Conservation (phyloP, 2,888 invertebrate species). For the Choreutis nemorana region DNA sequence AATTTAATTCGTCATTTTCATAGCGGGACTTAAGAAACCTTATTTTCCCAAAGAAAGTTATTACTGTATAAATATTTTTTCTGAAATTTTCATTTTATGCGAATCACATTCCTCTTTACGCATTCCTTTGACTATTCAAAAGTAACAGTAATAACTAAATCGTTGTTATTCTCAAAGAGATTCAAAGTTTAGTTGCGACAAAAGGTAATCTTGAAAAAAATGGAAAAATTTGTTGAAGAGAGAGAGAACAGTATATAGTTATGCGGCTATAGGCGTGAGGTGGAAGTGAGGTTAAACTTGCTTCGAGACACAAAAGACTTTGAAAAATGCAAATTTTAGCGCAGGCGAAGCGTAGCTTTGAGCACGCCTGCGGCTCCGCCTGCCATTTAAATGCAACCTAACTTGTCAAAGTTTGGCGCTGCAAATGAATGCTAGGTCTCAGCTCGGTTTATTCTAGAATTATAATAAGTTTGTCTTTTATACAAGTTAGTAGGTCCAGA, state of each 20-base stretch:
- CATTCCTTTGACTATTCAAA: conserved; percentile 2
- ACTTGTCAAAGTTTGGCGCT: conserved; percentile 46
- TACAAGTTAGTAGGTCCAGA: neutral
- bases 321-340: conserved; percentile 41
- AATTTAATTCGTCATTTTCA: conserved; percentile 61
- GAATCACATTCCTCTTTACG: conserved; percentile 5
- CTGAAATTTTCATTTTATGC: conserved; percentile 1
- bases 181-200: conserved; percentile 15
- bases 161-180: conserved; percentile 17
- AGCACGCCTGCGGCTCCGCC: conserved; percentile 17
- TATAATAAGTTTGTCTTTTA: conserved; percentile 1
- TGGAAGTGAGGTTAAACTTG: conserved; percentile 23
- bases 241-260: conserved; percentile 10
- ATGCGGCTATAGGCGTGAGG: conserved; percentile 12
- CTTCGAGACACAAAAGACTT: conserved; percentile 27
- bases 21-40: conserved; percentile 40
- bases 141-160: too few relatives aligned
- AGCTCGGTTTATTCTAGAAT: conserved; percentile 12
- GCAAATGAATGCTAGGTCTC: conserved; percentile 36
- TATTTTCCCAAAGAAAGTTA: conserved; percentile 42
- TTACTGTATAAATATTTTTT: conserved; percentile 37
- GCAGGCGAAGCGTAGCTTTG: conserved; percentile 17
- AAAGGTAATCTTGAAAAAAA: conserved; percentile 17
- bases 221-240: conserved; percentile 15
- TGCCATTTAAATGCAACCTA: conserved; percentile 48